Conservation (phyloP, 2,888 invertebrate genomes). For the Dendrolimus houi region DNA sequence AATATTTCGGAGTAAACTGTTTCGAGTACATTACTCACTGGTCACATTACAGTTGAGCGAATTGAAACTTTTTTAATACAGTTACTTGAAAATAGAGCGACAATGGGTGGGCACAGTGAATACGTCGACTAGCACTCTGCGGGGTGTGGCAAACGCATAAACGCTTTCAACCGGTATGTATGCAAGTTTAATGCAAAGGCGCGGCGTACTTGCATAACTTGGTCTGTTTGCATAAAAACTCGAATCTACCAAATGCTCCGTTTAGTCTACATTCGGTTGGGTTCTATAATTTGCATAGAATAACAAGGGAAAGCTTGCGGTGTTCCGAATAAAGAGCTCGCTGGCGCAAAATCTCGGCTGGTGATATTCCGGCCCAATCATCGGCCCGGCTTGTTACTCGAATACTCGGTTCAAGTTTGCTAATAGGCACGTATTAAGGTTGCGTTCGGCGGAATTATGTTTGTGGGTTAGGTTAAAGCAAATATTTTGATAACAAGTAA, state of each 20-base stretch:
- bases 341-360: constrained; percentile 31
- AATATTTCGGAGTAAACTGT: not conserved
- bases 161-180: constrained; percentile 57
- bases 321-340: constrained; percentile 41
- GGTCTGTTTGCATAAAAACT: constrained; percentile 71
- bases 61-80: not conserved
- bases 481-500: not conserved
- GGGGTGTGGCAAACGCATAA: constrained; percentile 30
- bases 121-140: constrained; percentile 9
- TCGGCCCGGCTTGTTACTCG: constrained; percentile 13
- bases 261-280: constrained; percentile 55
- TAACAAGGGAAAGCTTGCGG: constrained; percentile 59
- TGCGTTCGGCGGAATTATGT: not conserved
- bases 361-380: constrained; percentile 46
- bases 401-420: not conserved
- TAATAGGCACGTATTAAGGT: not conserved
- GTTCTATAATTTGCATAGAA: constrained; percentile 68
- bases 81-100: not conserved
- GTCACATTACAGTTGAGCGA: not conserved
- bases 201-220: constrained; percentile 68
- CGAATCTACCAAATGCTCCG: constrained; percentile 63
- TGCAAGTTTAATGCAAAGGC: constrained; percentile 63
- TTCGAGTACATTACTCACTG: not conserved
- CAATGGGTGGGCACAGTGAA: not conserved
- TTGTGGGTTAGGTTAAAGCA: not conserved